Evolutionary conservation across 2,113 vertebrate genomes (phyloP), one percentile per base, ranked within the genome.

Genomic region (Petaurus breviceps): DNA sequence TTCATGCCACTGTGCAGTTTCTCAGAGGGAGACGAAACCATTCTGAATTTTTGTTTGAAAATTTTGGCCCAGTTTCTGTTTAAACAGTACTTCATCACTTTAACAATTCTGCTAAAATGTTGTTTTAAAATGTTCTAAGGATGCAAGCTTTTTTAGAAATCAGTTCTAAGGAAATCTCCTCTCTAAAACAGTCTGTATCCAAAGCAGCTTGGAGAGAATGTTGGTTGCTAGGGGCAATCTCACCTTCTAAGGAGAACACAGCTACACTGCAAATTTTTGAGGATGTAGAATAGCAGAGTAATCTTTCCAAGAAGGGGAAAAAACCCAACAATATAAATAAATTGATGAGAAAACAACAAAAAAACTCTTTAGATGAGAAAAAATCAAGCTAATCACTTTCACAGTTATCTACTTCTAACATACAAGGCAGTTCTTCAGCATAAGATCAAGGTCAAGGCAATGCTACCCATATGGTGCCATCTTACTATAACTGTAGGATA

Each of bases 211-310:
- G 95, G 96, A 96, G 96, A 97, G 90, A 93, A 95, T 95, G 96
- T 96, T 96, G 94, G 97, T 98, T 98, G 98, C 98, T 95, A 98
- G 94, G 98, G 97, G 98, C 98, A 98, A 98, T 97, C 52, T 84
- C 91, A 96, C 97, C 96, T 98, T 98, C 97, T 96, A 95, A 98
- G 96, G 92, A 93, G 90, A 95, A 93, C 47, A 93, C 95, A 93
- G 96, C 94, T 96, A 96, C 95, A 97, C 95, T 97, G 91, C 96
- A 94, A 90, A 28, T 91, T 96, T 90, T 96, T 95, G 91, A 94
- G 61, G 96, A 96, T 92, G 57, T 90, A 54, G 95, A 77, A 43
- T 2, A 54, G 95, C 92, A 90, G 91, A 47, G 47, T 95, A 96
- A 94, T 95, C 95, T 51, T 61, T 94, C 95, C 49, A 25, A 94